These are phyloP conservation scores for Ptychodera flava DNA, from an alignment of 35 echinoderm and acorn worm genomes.

Conservation along the genomic window DNA sequence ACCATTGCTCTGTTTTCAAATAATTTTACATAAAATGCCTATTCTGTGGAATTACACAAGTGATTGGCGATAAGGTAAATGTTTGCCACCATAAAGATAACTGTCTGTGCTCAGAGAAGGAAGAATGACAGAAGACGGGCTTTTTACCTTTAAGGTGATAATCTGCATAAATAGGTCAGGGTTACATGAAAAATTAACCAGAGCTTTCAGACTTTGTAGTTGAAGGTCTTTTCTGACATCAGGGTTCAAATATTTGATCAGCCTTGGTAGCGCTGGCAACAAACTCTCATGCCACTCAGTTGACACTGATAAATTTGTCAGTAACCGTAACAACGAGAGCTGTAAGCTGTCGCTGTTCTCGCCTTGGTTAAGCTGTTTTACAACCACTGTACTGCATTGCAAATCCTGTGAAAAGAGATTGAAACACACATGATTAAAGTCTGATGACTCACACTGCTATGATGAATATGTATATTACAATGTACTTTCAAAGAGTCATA, in stretches of 20 bases:
- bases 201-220: neutral
- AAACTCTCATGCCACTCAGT: neutral
- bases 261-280: neutral
- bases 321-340: neutral
- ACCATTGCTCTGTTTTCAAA: too few relatives aligned
- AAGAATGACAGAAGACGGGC: neutral
- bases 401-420: too few relatives aligned
- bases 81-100: too few relatives aligned
- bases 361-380: neutral
- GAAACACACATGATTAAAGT: too few relatives aligned
- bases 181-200: neutral
- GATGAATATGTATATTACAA: too few relatives aligned
- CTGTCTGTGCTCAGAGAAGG: too few relatives aligned
- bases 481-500: too few relatives aligned
- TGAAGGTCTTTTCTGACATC: neutral
- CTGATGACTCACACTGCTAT: too few relatives aligned
- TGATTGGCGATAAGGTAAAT: too few relatives aligned
- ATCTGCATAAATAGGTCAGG: neutral
- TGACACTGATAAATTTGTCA: neutral
- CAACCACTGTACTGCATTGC: neutral
- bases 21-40: too few relatives aligned
- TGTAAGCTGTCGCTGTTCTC: neutral
- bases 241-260: neutral
- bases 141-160: neutral
- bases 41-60: too few relatives aligned